Evolutionary conservation across 2,113 vertebrate species (phyloP).

Genomic region (Pachyramphus minor): DNA sequence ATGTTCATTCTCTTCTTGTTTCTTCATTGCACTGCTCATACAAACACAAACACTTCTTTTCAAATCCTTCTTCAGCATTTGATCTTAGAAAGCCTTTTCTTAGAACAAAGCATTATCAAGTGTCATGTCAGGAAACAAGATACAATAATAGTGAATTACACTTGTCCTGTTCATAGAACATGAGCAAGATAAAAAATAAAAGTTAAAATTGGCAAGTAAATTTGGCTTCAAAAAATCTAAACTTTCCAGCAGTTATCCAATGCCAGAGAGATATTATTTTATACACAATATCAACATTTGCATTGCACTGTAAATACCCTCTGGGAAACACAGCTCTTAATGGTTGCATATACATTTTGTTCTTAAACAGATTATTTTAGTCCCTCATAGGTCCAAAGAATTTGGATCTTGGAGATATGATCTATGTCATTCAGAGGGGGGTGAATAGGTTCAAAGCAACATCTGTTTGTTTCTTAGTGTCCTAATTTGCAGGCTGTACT

Average conservation of each 20-base stretch:
- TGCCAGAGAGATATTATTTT: conserved; percentile 7
- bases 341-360: neutral
- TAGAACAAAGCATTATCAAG: neutral
- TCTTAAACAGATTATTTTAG: neutral
- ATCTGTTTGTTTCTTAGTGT: neutral
- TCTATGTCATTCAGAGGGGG: neutral
- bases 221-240: conserved; percentile 29
- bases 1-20: neutral
- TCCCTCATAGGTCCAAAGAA: neutral
- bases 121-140: conserved; percentile 9
- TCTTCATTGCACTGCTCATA: neutral
- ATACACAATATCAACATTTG: neutral
- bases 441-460: neutral
- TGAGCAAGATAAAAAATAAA: neutral
- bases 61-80: neutral
- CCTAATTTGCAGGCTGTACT: neutral
- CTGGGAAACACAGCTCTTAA: neutral
- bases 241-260: neutral
- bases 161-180: neutral
- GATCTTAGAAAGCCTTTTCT: neutral
- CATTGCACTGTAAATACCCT: neutral
- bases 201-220: neutral
- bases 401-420: neutral
- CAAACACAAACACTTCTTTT: conserved; percentile 19
- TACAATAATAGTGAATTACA: neutral